Conservation (phyloP, 2,113 vertebrate species). For the Martes martes region DNA sequence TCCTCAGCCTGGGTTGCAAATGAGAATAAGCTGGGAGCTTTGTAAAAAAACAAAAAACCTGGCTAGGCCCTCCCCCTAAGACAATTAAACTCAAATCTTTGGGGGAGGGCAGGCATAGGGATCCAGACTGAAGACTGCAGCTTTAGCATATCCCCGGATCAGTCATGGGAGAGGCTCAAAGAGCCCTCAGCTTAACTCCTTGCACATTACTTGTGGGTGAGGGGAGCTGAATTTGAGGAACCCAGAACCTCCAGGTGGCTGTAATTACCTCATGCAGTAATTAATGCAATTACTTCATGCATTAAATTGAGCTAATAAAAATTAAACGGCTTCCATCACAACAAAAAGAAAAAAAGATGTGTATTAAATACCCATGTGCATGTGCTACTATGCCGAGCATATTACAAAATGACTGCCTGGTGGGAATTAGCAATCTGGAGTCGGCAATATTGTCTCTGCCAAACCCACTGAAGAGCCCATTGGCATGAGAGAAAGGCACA, state of each 20-base stretch:
- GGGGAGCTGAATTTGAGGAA: not conserved
- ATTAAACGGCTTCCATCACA: not conserved
- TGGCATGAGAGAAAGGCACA: not conserved
- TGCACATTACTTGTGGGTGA: not conserved
- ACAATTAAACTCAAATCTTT: not conserved
- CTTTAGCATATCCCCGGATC: not conserved
- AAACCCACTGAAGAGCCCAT: not conserved
- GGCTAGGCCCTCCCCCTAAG: not conserved
- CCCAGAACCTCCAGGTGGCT: not conserved
- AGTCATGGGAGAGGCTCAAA: not conserved
- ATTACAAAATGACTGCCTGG: not conserved
- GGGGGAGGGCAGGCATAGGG: not conserved
- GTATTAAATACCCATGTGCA: not conserved
- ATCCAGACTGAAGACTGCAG: not conserved
- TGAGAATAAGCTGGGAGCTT: not conserved
- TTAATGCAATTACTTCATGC: not conserved
- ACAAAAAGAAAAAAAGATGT: not conserved
- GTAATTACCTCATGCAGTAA: not conserved
- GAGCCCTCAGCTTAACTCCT: not conserved
- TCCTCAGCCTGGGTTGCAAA: not conserved
- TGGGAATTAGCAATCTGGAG: not conserved
- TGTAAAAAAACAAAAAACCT: not conserved
- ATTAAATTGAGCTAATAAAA: slow-evolving; percentile 18
- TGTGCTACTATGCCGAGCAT: too few species aligned
- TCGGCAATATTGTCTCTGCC: not conserved